These are phyloP conservation scores for Scaptomyza parva DNA, from an alignment of 2,888 invertebrate genomes.

Conservation along the genomic window DNA sequence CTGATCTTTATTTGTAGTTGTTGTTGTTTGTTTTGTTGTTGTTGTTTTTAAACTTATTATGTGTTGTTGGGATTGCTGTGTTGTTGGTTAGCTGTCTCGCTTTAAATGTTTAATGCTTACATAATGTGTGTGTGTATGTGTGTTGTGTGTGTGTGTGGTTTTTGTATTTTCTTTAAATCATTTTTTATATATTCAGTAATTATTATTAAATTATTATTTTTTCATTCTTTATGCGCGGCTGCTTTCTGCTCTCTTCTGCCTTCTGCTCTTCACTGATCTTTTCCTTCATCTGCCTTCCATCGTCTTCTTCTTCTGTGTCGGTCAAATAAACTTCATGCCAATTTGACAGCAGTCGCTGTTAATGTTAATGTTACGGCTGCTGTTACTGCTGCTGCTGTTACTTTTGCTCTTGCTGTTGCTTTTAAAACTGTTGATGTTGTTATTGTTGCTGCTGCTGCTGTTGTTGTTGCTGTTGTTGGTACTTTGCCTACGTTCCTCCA, in stretches of 20 bases:
- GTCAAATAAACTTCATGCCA: conserved; percentile 48
- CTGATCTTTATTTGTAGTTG: conserved; percentile 73
- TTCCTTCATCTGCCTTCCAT: conserved; percentile 26
- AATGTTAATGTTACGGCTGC: background rate
- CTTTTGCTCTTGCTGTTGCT: conserved; percentile 32
- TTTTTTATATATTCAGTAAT: conserved; percentile 65
- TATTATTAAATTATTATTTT: conserved; percentile 76
- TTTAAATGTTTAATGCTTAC: conserved; percentile 78
- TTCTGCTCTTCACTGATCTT: background rate
- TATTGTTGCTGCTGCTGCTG: conserved; percentile 33
- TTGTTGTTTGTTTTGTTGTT: conserved; percentile 21
- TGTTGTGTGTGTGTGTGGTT: background rate
- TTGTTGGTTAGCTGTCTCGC: conserved; percentile 74
- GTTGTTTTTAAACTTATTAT: conserved; percentile 81
- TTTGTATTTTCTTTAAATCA: conserved; percentile 4
- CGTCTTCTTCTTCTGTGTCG: conserved; percentile 41
- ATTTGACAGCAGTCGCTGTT: conserved; percentile 50
- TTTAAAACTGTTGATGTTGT: conserved; percentile 30
- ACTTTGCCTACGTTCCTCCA: conserved; percentile 44
- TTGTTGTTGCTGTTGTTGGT: conserved; percentile 44
- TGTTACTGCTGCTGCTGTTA: conserved; percentile 24
- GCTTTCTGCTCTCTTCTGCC: conserved; percentile 41
- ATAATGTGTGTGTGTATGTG: conserved; percentile 42
- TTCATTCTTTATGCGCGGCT: conserved; percentile 15
- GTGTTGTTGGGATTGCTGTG: conserved; percentile 72